Conservation (phyloP, 2,113 vertebrate genomes). For the Isurus oxyrinchus region DNA sequence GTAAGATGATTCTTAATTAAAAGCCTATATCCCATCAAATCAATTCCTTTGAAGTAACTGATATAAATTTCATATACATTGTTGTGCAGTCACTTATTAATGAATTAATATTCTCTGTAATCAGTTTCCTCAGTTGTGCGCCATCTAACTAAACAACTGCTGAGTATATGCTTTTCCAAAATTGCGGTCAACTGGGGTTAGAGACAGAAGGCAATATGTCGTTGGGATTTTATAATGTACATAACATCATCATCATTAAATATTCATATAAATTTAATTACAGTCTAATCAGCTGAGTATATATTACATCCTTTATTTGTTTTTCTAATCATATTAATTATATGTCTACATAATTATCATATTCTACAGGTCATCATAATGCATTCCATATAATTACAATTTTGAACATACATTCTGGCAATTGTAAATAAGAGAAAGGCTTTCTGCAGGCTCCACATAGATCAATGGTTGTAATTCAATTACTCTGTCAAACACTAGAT, state of each 20-base stretch:
- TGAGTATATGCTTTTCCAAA: background rate
- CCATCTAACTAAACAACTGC: background rate
- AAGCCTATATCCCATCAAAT: background rate
- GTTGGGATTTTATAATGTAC: background rate
- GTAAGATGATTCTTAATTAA: background rate
- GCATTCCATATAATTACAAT: background rate
- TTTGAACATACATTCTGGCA: background rate
- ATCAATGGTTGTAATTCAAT: conserved; percentile 26
- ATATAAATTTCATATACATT: background rate
- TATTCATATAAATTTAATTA: conserved; percentile 12
- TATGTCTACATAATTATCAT: background rate
- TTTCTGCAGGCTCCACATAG: conserved; percentile 1
- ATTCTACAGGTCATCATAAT: background rate
- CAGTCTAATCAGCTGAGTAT: background rate
- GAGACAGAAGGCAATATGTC: background rate
- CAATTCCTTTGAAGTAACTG: background rate
- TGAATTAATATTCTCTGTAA: background rate
- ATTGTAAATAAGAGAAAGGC: background rate
- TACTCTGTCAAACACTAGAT: conserved; percentile 20
- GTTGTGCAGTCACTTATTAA: background rate
- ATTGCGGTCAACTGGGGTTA: background rate
- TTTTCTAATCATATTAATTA: conserved; percentile 30
- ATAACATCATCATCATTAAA: background rate
- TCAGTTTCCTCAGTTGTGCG: background rate
- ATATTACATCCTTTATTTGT: background rate